Evolutionary conservation across 2,888 invertebrate species (phyloP).

Genomic region (Napeogenes inachia): DNA sequence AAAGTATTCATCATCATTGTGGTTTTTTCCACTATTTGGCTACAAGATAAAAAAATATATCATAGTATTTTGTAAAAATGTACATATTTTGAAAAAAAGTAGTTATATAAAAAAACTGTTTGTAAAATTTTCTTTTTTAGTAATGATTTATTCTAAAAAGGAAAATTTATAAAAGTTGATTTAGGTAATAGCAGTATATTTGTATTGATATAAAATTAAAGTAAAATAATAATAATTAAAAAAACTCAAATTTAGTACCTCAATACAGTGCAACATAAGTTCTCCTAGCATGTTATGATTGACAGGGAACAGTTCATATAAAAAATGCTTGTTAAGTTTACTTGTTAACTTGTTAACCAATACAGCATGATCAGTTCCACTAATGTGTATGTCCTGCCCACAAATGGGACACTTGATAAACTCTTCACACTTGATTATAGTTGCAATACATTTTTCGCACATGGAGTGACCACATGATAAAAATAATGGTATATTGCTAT

Average conservation of each 20-base stretch:
- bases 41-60: constrained; percentile 20
- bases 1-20: constrained; percentile 40
- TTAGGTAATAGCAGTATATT: too few species aligned
- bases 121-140: too few species aligned
- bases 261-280: constrained; percentile 44
- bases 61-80: too few species aligned
- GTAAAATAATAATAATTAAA: too few species aligned
- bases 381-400: constrained; percentile 48
- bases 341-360: constrained; percentile 19
- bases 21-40: constrained; percentile 24
- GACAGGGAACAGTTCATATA: constrained; percentile 56
- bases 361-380: constrained; percentile 35
- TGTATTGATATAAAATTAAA: too few species aligned
- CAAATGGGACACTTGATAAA: constrained; percentile 73
- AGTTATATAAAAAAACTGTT: too few species aligned
- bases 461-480: constrained; percentile 82
- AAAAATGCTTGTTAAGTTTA: constrained; percentile 40
- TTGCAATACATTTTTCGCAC: constrained; percentile 80
- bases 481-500: constrained; percentile 74
- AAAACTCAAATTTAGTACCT: constrained; percentile 42
- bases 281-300: constrained; percentile 62
- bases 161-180: too few species aligned
- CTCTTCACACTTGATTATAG: constrained; percentile 53
- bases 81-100: too few species aligned
- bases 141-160: too few species aligned